Evolutionary conservation across 2,113 vertebrate species (phyloP).

Genomic region (Platycercus adscitus): DNA sequence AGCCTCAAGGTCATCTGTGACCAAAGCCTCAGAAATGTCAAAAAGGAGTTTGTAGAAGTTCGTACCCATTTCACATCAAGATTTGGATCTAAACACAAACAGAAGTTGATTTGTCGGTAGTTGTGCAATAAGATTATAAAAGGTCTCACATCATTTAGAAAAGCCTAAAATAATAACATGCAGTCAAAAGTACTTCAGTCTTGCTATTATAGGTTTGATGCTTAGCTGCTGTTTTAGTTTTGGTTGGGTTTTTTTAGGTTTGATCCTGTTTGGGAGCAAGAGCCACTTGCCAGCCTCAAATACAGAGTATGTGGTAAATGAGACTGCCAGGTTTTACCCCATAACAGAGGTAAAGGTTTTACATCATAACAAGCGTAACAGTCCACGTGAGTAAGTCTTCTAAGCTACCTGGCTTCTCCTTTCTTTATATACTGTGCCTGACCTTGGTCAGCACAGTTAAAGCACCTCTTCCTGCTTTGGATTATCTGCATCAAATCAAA

Average conservation of each 20-base stretch:
- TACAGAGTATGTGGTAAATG: neutral
- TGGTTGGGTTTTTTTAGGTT: neutral
- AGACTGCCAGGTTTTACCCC: neutral
- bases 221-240: neutral
- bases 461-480: neutral
- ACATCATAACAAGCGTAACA: neutral
- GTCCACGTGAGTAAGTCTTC: neutral
- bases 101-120: neutral
- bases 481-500: neutral
- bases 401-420: neutral
- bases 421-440: neutral
- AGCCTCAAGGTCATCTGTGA: constrained; percentile 20
- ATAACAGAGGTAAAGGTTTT: neutral
- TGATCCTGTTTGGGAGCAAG: neutral
- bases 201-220: neutral
- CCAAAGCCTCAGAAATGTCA: constrained; percentile 63
- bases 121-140: neutral
- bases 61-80: constrained; percentile 14
- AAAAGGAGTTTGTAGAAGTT: constrained; percentile 42
- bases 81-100: constrained; percentile 29
- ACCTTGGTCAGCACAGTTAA: neutral
- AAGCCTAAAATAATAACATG: neutral
- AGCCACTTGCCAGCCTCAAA: neutral
- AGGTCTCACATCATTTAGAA: neutral
- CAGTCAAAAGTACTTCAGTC: neutral